These are phyloP conservation scores for Battus philenor DNA, from an alignment of 1,140 invertebrate species.

Conservation along the genomic window DNA sequence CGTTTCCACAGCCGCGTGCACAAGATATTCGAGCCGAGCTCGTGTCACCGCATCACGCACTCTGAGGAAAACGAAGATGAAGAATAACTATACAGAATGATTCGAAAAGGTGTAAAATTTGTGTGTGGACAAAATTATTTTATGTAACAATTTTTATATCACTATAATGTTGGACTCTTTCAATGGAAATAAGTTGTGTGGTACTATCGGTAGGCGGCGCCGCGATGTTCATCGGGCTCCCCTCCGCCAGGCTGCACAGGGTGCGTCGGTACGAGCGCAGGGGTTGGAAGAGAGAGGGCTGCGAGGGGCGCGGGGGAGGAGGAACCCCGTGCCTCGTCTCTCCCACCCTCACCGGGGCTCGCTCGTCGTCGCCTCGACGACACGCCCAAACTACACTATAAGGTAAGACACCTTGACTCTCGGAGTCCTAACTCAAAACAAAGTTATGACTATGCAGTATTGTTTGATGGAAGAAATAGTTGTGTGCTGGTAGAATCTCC, in stretches of 20 bases:
- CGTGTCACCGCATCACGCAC: too few relatives aligned
- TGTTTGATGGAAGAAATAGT: too few relatives aligned
- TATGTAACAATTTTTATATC: too few relatives aligned
- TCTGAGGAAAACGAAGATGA: too few relatives aligned
- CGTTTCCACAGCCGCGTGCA: slow-evolving; percentile 2
- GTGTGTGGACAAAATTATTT: too few relatives aligned
- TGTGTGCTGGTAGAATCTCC: too few relatives aligned
- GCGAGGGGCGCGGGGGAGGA: slow-evolving; percentile 22
- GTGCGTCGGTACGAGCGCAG: slow-evolving; percentile 18
- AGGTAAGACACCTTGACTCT: neutral
- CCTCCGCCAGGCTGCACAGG: slow-evolving; percentile 22
- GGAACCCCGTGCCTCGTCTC: slow-evolving; percentile 46
- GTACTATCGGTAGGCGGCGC: slow-evolving; percentile 69
- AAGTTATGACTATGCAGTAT: too few relatives aligned
- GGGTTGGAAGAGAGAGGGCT: slow-evolving; percentile 11
- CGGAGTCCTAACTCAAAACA: too few relatives aligned
- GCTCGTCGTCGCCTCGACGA: slow-evolving; percentile 35
- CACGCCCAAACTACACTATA: slow-evolving; percentile 14
- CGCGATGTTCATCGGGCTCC: slow-evolving; percentile 79
- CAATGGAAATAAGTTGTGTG: too few relatives aligned
- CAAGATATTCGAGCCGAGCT: neutral
- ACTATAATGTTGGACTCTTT: too few relatives aligned
- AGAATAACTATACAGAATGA: too few relatives aligned
- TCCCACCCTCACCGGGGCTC: slow-evolving; percentile 42
- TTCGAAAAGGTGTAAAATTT: too few relatives aligned